phyloP scores from a whole-genome alignment of 1,140 invertebrate genomes.

The Zaprionus gabonicus region DNA sequence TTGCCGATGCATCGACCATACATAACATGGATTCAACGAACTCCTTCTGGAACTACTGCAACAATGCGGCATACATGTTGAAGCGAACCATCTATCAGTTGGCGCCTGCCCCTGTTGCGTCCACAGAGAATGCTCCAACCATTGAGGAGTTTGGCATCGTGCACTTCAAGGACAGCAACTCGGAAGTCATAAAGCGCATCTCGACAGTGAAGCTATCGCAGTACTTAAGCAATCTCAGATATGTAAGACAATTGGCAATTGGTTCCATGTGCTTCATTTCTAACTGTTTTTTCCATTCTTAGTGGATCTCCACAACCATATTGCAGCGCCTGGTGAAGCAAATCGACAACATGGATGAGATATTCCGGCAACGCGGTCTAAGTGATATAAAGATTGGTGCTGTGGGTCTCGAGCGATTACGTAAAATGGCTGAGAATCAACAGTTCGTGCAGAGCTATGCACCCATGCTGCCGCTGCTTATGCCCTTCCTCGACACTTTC shows the following conservation, averaged over 20 bases:
- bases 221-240: slow-evolving; percentile 77
- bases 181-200: slow-evolving; percentile 79
- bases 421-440: slow-evolving; percentile 88
- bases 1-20: slow-evolving; percentile 42
- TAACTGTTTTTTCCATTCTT: slow-evolving; percentile 16
- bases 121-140: slow-evolving; percentile 69
- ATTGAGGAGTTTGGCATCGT: slow-evolving; percentile 72
- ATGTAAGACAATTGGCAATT: slow-evolving; percentile 46
- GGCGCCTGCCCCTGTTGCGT: slow-evolving; percentile 57
- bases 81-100: slow-evolving; percentile 80
- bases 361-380: slow-evolving; percentile 88
- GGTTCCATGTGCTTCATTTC: rapidly evolving
- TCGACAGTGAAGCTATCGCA: slow-evolving; percentile 78
- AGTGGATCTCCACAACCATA: slow-evolving; percentile 93
- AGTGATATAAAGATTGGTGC: slow-evolving; percentile 89
- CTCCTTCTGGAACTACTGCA: slow-evolving; percentile 83
- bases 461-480: slow-evolving; percentile 88
- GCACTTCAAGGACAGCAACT: slow-evolving; percentile 75
- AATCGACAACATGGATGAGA: slow-evolving; percentile 89
- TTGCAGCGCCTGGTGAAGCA: slow-evolving; percentile 89
- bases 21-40: slow-evolving; percentile 59
- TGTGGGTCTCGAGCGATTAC: slow-evolving; percentile 88
- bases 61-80: slow-evolving; percentile 75
- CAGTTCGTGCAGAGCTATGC: slow-evolving; percentile 87
- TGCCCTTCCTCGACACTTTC: slow-evolving; percentile 92